phyloP scores from a whole-genome alignment of 1,140 invertebrate genomes.

The Drosophila sulfurigaster region DNA sequence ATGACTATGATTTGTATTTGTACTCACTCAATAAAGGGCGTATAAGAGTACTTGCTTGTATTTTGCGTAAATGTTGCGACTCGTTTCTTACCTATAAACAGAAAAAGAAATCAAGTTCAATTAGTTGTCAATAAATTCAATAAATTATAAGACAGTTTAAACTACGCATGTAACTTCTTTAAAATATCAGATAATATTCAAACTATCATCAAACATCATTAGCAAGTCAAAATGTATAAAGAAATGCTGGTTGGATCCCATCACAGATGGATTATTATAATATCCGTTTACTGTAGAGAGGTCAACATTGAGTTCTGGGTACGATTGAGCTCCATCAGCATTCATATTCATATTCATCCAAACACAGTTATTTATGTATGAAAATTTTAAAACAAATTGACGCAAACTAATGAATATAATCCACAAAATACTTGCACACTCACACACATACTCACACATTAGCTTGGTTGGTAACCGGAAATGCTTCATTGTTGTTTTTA shows the following conservation, averaged over 20 bases:
- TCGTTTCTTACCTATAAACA: slow-evolving; percentile 61
- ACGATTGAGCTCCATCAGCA: background rate
- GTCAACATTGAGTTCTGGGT: slow-evolving; percentile 17
- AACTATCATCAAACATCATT: too few relatives aligned
- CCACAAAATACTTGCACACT: slow-evolving; percentile 42
- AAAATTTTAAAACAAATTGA: slow-evolving; percentile 78
- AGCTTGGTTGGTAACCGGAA: slow-evolving; percentile 55
- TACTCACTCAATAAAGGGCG: slow-evolving; percentile 28
- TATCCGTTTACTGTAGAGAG: slow-evolving; percentile 50
- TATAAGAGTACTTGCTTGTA: slow-evolving; percentile 2
- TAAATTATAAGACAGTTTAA: too few relatives aligned
- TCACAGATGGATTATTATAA: slow-evolving; percentile 47
- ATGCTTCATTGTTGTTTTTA: slow-evolving; percentile 72
- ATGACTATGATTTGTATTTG: slow-evolving; percentile 16
- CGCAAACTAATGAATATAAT: slow-evolving; percentile 77
- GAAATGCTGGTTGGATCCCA: slow-evolving; percentile 25
- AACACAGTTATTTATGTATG: slow-evolving; percentile 29
- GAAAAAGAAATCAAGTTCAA: slow-evolving; percentile 7
- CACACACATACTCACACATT: slow-evolving; percentile 20
- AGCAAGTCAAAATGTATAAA: background rate
- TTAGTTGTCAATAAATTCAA: background rate
- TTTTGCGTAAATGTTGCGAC: slow-evolving; percentile 5
- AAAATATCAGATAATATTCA: too few relatives aligned
- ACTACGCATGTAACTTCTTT: too few relatives aligned
- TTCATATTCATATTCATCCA: background rate